Percentiles rank a stretch among this genome's conserved stretches.
phyloP scores from a whole-genome alignment of 2,888 invertebrate species.

The Tupiocoris notatus region DNA sequence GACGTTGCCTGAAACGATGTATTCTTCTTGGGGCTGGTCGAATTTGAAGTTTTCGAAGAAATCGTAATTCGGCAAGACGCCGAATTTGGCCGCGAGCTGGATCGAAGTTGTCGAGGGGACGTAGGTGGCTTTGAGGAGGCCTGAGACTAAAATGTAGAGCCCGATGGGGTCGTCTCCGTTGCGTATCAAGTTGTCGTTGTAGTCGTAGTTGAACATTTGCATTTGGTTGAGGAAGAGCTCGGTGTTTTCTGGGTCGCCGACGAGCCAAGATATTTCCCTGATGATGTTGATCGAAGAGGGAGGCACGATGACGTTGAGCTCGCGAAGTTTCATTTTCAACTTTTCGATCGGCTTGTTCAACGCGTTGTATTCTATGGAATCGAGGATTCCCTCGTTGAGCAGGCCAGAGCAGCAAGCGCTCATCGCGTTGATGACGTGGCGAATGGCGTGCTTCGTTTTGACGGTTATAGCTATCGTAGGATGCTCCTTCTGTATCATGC shows the following conservation, averaged over 20 bases:
- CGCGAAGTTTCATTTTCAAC: neutral
- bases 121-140: conserved; percentile 23
- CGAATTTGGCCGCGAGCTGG: conserved; percentile 30
- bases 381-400: conserved; percentile 28
- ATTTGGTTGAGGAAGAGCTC: conserved; percentile 11
- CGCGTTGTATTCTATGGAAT: conserved; percentile 11
- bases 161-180: conserved; percentile 34
- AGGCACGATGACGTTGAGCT: conserved; percentile 4
- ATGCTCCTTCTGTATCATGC: conserved; percentile 33
- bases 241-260: conserved; percentile 19
- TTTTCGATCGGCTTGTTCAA: conserved; percentile 5
- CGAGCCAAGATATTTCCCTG: conserved; percentile 23
- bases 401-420: conserved; percentile 14
- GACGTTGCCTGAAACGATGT: conserved; percentile 40
- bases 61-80: conserved; percentile 38
- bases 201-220: conserved; percentile 28
- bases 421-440: conserved; percentile 27
- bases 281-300: conserved; percentile 27
- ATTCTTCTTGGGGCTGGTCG: conserved; percentile 34
- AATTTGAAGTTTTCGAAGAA: conserved; percentile 39
- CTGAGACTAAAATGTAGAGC: conserved; percentile 31
- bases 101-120: conserved; percentile 20
- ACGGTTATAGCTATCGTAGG: conserved; percentile 32
- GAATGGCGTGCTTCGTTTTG: conserved; percentile 33
- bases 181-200: conserved; percentile 29